Evolutionary conservation across 2,797 vertebrate species (phyloP), one percentile per base, ranked within the genome.

Genomic region (Gymnocypris eckloni): DNA sequence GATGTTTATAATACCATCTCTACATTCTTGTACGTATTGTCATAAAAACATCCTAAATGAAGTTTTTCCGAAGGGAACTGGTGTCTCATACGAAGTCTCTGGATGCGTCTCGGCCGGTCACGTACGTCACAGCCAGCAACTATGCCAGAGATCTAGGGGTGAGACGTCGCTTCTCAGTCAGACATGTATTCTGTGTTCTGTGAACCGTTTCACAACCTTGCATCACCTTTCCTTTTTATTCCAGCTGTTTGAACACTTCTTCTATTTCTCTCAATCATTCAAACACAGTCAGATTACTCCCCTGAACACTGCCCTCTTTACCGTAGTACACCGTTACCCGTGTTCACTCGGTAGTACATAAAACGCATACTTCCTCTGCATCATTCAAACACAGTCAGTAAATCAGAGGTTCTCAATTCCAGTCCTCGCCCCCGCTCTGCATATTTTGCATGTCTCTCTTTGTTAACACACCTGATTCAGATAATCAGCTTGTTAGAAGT

Each of bases 91-190:
- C 98, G 85, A 98, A 96, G 93, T 92, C 91, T 81, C 90, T 98
- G 87, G 98, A 99, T 89, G 91, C 93, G 5, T 95, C 96, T 16
- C 94, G 98, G 48, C 97, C 97, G 0, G 97, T 99, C 83, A 99
- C 98, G 37, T 98, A 93, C 86, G 91, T 98, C 92, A 95, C 97
- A 56, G 87, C 93, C 84, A 93, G 92, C 89, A 93, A 95, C 93
- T 97, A 93, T 70, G 93, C 94, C 72, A 80, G 86, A 76, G 98
- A 99, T 93, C 93, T 25, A 88, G 98, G 97, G 93, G 98, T 99
- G 94, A 97, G 97, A 93, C 82, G 18, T 37, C 13, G 6, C 64
- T 33, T 33, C 33, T 66, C 52, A 16, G 59, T 39, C 1, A 56
- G 4, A 41, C 75, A 5, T 78, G 22, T 25, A n/a, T 41, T 59